phyloP scores from a whole-genome alignment of 30 jellyfish, hydroid and myxozoan genomes.

The Pelagia noctiluca region DNA sequence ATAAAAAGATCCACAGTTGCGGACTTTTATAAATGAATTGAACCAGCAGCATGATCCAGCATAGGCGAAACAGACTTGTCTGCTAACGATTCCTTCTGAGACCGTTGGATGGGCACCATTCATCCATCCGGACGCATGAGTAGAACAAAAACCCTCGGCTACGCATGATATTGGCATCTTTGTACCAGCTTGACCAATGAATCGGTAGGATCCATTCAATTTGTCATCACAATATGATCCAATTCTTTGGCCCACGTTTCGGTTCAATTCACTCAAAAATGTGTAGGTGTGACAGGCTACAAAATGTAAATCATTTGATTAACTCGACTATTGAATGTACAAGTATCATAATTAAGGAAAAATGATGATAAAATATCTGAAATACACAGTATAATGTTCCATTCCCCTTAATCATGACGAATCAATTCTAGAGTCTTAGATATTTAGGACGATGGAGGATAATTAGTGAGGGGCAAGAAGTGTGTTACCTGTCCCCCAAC shows the following conservation, averaged over 20 bases:
- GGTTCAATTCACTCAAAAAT: neutral
- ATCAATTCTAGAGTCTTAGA: too few species aligned
- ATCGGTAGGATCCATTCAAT: neutral
- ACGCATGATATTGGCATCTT: constrained; percentile 1
- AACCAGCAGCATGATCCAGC: neutral
- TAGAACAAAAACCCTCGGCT: neutral
- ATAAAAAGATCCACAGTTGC: neutral
- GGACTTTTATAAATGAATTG: neutral
- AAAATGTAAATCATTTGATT: too few species aligned
- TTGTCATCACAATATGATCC: neutral
- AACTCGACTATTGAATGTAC: too few species aligned
- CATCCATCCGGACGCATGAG: neutral
- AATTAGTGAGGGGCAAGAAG: too few species aligned
- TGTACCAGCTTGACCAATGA: neutral
- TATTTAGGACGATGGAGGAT: too few species aligned
- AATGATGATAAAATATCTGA: too few species aligned
- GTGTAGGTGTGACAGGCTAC: neutral
- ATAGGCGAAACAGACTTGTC: neutral
- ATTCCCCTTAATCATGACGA: too few species aligned
- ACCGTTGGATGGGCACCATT: neutral
- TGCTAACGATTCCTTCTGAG: neutral
- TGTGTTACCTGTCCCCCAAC: too few species aligned
- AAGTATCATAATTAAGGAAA: too few species aligned
- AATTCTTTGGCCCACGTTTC: neutral
- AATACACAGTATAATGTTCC: too few species aligned